phyloP scores from a whole-genome alignment of 2,797 vertebrate species.

The Serranus cabrilla region DNA sequence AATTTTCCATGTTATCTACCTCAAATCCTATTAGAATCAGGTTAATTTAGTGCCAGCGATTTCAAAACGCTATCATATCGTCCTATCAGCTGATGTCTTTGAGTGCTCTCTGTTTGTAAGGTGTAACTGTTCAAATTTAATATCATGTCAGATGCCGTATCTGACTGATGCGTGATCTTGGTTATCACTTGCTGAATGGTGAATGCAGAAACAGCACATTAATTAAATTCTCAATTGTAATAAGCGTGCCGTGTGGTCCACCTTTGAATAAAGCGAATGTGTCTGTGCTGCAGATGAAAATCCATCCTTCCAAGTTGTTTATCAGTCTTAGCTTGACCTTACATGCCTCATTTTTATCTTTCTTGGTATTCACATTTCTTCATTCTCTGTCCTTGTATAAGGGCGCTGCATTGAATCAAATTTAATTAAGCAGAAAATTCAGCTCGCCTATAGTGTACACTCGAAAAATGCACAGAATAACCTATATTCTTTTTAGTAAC shows the following conservation, averaged over 20 bases:
- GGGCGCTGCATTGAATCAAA: slow-evolving; percentile 24
- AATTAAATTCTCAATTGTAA: slow-evolving; percentile 66
- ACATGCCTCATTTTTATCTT: background rate
- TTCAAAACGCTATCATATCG: slow-evolving; percentile 81
- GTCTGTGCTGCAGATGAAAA: slow-evolving; percentile 12
- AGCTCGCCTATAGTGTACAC: background rate
- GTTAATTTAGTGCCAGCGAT: slow-evolving; percentile 86
- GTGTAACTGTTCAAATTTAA: slow-evolving; percentile 77
- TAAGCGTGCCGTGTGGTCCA: slow-evolving; percentile 26
- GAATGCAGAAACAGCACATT: slow-evolving; percentile 51
- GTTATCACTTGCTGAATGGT: slow-evolving; percentile 62
- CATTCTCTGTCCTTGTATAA: background rate
- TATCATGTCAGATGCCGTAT: slow-evolving; percentile 73
- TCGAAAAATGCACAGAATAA: slow-evolving; percentile 17
- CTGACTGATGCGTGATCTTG: slow-evolving; percentile 74
- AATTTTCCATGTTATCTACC: slow-evolving; percentile 87
- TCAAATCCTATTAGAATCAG: slow-evolving; percentile 88
- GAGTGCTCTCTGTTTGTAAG: slow-evolving; percentile 82
- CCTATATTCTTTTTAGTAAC: slow-evolving; percentile 8
- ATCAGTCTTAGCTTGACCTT: slow-evolving; percentile 32
- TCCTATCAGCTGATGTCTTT: slow-evolving; percentile 80
- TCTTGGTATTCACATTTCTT: slow-evolving; percentile 4
- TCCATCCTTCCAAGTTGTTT: slow-evolving; percentile 1
- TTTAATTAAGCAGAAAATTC: slow-evolving; percentile 25
- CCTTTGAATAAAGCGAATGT: slow-evolving; percentile 43